A percentile compares a stretch with the other conserved stretches of the same genome.
Conservation (phyloP, 1,140 invertebrate genomes). For the Phenacoccus solenopsis region DNA sequence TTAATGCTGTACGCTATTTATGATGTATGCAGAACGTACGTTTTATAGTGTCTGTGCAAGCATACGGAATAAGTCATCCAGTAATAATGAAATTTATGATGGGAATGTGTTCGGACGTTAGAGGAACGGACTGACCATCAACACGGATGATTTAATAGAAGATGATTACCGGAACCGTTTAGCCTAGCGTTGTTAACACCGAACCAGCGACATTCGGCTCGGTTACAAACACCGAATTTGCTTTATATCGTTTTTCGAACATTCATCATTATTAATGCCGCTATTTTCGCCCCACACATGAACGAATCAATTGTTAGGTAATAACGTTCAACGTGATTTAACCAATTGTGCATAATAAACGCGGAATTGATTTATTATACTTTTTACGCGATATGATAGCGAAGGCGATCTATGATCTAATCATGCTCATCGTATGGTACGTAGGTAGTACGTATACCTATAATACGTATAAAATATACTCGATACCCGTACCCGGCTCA, state of each 20-base stretch:
- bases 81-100: background rate
- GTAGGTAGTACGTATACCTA: no score
- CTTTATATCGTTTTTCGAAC: background rate
- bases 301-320: background rate
- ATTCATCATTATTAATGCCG: background rate
- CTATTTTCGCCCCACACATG: background rate
- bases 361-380: background rate
- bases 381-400: background rate
- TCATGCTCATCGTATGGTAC: no score
- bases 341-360: background rate
- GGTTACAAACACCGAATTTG: background rate
- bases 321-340: background rate
- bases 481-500: no score
- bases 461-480: no score
- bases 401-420: background rate
- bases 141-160: background rate
- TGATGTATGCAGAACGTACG: no score
- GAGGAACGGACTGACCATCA: background rate
- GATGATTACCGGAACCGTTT: conserved; percentile 1
- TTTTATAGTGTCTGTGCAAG: background rate
- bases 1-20: no score
- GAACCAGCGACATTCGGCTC: background rate
- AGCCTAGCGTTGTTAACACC: background rate
- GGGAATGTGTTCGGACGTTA: background rate
- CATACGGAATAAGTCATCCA: background rate